Conservation (phyloP, 2,113 vertebrate genomes). For the Lanius ludovicianus region DNA sequence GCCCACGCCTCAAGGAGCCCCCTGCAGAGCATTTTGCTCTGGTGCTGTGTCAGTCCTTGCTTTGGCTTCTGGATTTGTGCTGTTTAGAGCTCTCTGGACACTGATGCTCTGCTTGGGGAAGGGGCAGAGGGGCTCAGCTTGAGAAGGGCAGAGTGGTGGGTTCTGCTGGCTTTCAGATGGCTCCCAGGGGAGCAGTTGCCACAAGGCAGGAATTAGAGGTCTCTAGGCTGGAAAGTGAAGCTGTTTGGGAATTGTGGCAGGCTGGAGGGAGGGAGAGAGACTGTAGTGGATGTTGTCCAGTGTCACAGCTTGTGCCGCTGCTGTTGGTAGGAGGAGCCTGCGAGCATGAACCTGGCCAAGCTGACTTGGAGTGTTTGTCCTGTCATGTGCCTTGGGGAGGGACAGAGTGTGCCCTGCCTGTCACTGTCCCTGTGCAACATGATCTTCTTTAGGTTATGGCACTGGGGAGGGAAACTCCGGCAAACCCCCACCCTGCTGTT, state of each 20-base stretch:
- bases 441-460: neutral
- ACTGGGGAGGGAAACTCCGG: neutral
- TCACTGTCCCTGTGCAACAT: neutral
- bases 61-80: neutral
- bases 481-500: rapidly evolving
- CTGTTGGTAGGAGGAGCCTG: neutral
- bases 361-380: neutral
- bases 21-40: neutral
- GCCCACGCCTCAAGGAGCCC: neutral
- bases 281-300: neutral
- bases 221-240: neutral
- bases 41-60: neutral
- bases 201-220: neutral
- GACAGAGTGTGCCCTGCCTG: neutral
- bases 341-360: neutral
- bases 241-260: neutral
- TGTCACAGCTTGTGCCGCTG: neutral
- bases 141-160: rapidly evolving
- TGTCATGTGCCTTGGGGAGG: rapidly evolving
- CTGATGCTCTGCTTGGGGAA: neutral
- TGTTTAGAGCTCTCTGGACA: rapidly evolving
- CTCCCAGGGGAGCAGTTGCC: neutral
- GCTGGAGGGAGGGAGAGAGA: neutral
- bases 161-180: neutral
- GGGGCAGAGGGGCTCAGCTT: neutral